These are phyloP conservation scores for Trinorchestia longiramus DNA, from an alignment of 1,140 invertebrate genomes.

Conservation along the genomic window DNA sequence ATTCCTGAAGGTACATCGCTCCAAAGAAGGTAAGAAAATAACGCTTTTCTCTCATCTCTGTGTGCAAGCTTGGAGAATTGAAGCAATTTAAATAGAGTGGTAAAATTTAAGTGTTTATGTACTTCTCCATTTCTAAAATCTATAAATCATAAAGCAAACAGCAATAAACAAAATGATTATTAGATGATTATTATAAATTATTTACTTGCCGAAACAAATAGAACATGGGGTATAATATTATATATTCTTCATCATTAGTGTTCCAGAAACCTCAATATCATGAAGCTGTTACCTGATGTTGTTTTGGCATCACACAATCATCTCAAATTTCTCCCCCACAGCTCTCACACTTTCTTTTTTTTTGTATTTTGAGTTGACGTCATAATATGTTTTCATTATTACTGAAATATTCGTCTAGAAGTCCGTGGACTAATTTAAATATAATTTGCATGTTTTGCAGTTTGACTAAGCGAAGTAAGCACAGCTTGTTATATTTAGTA, in stretches of 20 bases:
- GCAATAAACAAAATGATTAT: neutral
- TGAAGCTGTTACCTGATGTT: neutral
- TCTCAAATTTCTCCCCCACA: neutral
- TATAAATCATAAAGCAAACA: neutral
- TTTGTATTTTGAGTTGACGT: neutral
- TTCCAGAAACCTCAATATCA: neutral
- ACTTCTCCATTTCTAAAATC: neutral
- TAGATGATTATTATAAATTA: neutral
- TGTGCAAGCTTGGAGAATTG: neutral
- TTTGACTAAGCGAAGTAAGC: no score
- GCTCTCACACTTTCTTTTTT: neutral
- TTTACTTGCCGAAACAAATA: neutral
- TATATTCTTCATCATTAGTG: neutral
- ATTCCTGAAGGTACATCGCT: neutral
- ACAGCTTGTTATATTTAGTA: no score
- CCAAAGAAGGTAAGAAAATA: neutral
- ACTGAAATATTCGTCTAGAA: neutral
- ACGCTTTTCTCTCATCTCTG: neutral
- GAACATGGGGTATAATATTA: neutral
- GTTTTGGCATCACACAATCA: neutral
- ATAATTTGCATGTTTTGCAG: no score
- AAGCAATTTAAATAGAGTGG: neutral
- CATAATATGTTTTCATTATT: neutral
- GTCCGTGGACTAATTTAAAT: neutral
- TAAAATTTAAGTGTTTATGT: neutral